Evolutionary conservation across 1,140 invertebrate species (phyloP).

Genomic region (Drosophila quadrilineata): DNA sequence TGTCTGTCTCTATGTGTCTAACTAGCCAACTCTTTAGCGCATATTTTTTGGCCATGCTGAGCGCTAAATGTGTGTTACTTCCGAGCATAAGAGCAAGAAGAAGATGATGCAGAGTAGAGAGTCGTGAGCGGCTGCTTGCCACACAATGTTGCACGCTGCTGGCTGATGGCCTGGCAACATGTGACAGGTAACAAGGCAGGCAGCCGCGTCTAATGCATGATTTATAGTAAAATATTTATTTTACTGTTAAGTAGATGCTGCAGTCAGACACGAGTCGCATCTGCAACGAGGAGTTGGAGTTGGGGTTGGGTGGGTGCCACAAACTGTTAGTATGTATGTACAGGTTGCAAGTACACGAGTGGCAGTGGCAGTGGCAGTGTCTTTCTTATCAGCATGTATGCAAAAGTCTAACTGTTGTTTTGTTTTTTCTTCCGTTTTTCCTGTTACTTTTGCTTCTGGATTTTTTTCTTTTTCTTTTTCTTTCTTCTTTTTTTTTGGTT

Average conservation of each 20-base stretch:
- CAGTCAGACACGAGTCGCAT: slow-evolving; percentile 30
- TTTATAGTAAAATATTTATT: slow-evolving; percentile 80
- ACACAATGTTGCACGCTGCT: neutral
- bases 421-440: neutral
- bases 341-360: slow-evolving; percentile 47
- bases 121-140: too few species aligned
- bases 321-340: slow-evolving; percentile 37
- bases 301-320: slow-evolving; percentile 50
- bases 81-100: slow-evolving; percentile 60
- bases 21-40: slow-evolving; percentile 40
- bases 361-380: slow-evolving; percentile 3
- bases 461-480: slow-evolving; percentile 35
- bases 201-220: slow-evolving; percentile 71
- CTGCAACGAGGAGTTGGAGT: slow-evolving; percentile 8
- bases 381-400: slow-evolving; percentile 66
- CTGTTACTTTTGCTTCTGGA: slow-evolving; percentile 31
- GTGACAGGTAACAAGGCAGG: slow-evolving; percentile 66
- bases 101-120: too few species aligned
- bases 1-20: slow-evolving; percentile 29
- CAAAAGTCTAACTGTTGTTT: slow-evolving; percentile 54
- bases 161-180: slow-evolving; percentile 51
- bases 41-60: slow-evolving; percentile 60
- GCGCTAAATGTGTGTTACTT: slow-evolving; percentile 78
- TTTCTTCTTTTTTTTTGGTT: slow-evolving; percentile 62
- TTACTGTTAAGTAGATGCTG: slow-evolving; percentile 76